phyloP scores from a whole-genome alignment of 2,888 invertebrate species.

The Drosophila imparisetae region DNA sequence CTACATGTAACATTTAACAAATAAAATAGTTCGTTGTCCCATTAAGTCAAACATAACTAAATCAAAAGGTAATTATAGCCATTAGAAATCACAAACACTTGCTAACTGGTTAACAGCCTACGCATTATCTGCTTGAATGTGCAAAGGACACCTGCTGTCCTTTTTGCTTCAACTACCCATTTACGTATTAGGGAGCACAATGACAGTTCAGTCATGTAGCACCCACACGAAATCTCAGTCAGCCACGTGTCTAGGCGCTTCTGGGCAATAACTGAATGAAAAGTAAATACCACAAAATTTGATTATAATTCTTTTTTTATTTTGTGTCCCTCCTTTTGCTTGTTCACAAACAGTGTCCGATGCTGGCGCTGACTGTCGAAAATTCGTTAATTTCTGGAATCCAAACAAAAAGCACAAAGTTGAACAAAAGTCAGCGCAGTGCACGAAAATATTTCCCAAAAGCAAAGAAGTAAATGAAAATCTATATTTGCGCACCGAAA shows the following conservation, averaged over 20 bases:
- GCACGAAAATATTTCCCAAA: slow-evolving; percentile 31
- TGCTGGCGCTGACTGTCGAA: slow-evolving; percentile 18
- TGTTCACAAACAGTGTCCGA: slow-evolving; percentile 4
- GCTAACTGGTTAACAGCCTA: slow-evolving; percentile 6
- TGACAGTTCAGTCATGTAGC: slow-evolving; percentile 3
- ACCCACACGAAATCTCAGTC: slow-evolving; percentile 16
- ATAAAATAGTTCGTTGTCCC: background rate
- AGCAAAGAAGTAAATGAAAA: slow-evolving; percentile 18
- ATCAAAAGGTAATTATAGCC: background rate
- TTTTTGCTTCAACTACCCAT: slow-evolving; percentile 2
- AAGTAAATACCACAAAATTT: slow-evolving; percentile 56
- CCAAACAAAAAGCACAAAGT: slow-evolving; percentile 28
- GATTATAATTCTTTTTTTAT: slow-evolving; percentile 38
- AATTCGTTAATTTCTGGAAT: slow-evolving; percentile 13
- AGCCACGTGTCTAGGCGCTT: slow-evolving; percentile 15
- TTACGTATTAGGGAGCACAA: background rate
- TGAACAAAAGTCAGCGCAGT: slow-evolving; percentile 33
- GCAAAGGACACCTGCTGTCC: slow-evolving; percentile 11
- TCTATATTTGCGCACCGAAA: background rate
- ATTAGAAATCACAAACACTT: background rate
- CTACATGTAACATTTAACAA: background rate
- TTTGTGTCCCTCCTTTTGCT: background rate
- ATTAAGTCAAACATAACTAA: background rate
- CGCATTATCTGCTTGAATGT: background rate
- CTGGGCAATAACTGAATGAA: slow-evolving; percentile 46